These are phyloP conservation scores for Aleiodes testaceus DNA, from an alignment of 2,888 invertebrate genomes.

Conservation along the genomic window DNA sequence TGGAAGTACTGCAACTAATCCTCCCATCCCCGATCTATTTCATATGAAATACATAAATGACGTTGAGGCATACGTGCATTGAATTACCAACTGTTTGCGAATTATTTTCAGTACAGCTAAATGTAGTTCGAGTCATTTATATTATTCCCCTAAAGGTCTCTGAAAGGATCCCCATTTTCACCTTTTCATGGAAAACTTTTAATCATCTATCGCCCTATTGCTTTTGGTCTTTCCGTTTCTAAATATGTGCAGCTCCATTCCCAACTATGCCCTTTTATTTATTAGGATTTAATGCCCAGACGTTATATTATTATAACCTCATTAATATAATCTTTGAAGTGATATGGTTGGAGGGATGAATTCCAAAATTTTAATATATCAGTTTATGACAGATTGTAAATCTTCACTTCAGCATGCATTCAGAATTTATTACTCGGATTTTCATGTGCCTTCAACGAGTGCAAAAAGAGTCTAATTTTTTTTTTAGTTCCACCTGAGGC, in stretches of 20 bases:
- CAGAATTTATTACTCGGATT: slow-evolving; percentile 49
- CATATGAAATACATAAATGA: slow-evolving; percentile 17
- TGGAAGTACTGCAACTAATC: not conserved
- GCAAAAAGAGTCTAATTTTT: slow-evolving; percentile 25
- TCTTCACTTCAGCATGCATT: slow-evolving; percentile 24
- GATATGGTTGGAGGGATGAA: not conserved
- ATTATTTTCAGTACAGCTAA: slow-evolving; percentile 46
- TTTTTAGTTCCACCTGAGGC: slow-evolving; percentile 29
- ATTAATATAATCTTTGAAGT: not conserved
- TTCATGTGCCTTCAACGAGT: slow-evolving; percentile 40
- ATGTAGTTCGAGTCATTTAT: slow-evolving; percentile 47
- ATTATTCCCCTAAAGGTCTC: not conserved
- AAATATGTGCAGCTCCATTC: slow-evolving; percentile 13
- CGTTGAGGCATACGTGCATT: slow-evolving; percentile 36
- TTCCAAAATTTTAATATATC: slow-evolving; percentile 7
- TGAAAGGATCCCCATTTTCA: slow-evolving; percentile 45
- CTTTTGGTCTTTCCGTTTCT: not conserved
- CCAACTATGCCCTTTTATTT: slow-evolving; percentile 21
- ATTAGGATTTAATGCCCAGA: not conserved
- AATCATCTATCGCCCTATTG: not conserved
- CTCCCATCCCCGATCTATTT: slow-evolving; percentile 41
- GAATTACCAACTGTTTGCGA: slow-evolving; percentile 54
- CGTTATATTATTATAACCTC: slow-evolving; percentile 33
- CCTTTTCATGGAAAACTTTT: slow-evolving; percentile 41
- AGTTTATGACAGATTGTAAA: slow-evolving; percentile 20